phyloP scores from a whole-genome alignment of 2,888 invertebrate species.

The Hyles lineata region DNA sequence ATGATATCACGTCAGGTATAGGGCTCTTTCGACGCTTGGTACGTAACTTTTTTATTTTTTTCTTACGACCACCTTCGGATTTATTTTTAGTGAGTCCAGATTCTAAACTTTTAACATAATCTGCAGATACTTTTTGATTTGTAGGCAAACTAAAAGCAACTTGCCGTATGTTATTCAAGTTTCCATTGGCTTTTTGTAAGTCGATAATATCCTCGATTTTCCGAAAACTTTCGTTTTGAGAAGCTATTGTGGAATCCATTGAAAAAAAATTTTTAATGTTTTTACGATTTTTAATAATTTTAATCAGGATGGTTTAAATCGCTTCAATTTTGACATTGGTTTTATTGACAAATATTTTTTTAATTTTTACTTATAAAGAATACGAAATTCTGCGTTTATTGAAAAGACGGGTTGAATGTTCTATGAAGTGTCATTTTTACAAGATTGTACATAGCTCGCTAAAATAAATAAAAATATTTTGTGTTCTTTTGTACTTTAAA shows the following conservation, averaged over 20 bases:
- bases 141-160: constrained; percentile 69
- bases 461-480: too few species aligned
- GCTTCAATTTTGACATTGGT: constrained; percentile 45
- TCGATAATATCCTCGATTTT: constrained; percentile 80
- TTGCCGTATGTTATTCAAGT: constrained; percentile 61
- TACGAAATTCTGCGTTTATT: not conserved
- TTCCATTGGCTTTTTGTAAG: constrained; percentile 75
- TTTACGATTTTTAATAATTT: constrained; percentile 52
- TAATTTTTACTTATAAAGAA: not conserved
- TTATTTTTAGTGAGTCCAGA: constrained; percentile 62
- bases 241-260: constrained; percentile 58
- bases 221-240: constrained; percentile 59
- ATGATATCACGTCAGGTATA: constrained; percentile 69
- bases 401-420: not conserved
- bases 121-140: constrained; percentile 58
- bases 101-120: constrained; percentile 63
- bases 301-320: constrained; percentile 52
- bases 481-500: too few species aligned
- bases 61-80: constrained; percentile 50
- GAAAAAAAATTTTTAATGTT: constrained; percentile 48
- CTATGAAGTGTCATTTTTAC: not conserved
- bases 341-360: not conserved
- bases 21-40: constrained; percentile 58
- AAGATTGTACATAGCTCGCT: too few species aligned
- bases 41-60: constrained; percentile 57